Base-by-base conservation (phyloP, 2,888 invertebrate genomes). In the Ornithoptera priamus region DNA sequence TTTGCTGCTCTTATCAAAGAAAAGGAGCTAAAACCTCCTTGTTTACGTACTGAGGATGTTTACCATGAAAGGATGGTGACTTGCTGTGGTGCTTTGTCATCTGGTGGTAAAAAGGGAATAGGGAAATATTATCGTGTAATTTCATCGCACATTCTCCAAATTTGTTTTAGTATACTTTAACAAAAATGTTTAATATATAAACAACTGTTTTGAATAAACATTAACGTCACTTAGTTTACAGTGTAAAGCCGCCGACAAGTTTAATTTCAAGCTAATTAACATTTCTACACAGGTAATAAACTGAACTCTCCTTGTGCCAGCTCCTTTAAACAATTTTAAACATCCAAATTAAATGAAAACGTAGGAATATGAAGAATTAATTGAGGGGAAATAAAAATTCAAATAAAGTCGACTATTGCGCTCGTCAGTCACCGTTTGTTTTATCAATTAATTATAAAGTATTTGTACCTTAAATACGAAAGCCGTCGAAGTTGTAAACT, bases 361-460 rank as follows among this genome's bases (percentile, higher is more conserved):
- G 18, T 53, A 53, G 6, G 18, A 18, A 6, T 53, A n/a, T n/a
- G 12, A 50, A n/a, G 18, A n/a, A n/a, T 53, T n/a, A 6, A 53
- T 53, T 53, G 18, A 6, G 53, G 8, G 8, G 2, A 8, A 53
- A 4, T n/a, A 53, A n/a, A 53, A 18, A n/a, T n/a, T 6, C 7
- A 17, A 46, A 46, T 56, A 56, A 57, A 58, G 22, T 22, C 22
- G 57, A 58, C 18, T 20, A 18, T 53, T 30, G 3, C n/a, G 57
- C 22, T 12, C 12, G 22, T 12, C n/a, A 58, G 10, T 58, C 24
- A n/a, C 4, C 57, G 24, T n/a, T 58, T 58, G 57, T 58, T 58
- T 58, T 22, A 58, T 58, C 22, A 58, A 58, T 58, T 58, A 58
- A 58, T 58, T 58, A 58, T 58, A 58, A 58, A 58, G 57, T 24